Evolutionary conservation across 2,113 vertebrate species (phyloP).

Genomic region (Phrynosoma blainvillii): DNA sequence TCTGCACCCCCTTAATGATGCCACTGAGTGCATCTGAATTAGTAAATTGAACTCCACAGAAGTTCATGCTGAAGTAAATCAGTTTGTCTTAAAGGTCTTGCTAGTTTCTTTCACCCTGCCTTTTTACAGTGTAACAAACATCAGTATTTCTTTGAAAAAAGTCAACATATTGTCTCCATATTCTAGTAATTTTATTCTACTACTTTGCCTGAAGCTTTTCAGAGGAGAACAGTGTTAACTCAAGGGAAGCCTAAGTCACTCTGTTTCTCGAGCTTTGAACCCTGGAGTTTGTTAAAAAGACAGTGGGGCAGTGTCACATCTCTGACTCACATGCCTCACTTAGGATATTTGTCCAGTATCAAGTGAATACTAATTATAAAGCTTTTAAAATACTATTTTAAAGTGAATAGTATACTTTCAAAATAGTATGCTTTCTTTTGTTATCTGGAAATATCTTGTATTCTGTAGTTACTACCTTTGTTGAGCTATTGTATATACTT

Average conservation of each 20-base stretch:
- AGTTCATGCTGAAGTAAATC: no score
- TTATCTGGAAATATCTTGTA: accelerated
- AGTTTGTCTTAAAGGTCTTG: no score
- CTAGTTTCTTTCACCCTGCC: no score
- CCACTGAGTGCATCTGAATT: no score
- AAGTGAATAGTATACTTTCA: background rate
- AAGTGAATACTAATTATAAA: background rate
- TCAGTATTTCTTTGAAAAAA: no score
- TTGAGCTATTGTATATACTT: background rate
- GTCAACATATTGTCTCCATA: no score
- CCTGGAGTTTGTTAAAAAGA: background rate
- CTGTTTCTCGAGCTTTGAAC: background rate
- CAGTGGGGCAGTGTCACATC: background rate
- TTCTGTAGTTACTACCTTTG: background rate
- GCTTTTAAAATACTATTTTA: no score
- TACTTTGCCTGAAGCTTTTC: background rate
- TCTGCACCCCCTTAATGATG: no score
- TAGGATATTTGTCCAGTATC: background rate
- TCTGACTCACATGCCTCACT: background rate
- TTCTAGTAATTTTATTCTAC: no score
- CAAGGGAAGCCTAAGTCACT: background rate
- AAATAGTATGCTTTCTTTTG: background rate
- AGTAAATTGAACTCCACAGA: no score
- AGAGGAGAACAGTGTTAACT: background rate
- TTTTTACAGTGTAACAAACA: no score